Evolutionary conservation across 2,888 invertebrate genomes (phyloP).

Genomic region (Cephus spinipes): DNA sequence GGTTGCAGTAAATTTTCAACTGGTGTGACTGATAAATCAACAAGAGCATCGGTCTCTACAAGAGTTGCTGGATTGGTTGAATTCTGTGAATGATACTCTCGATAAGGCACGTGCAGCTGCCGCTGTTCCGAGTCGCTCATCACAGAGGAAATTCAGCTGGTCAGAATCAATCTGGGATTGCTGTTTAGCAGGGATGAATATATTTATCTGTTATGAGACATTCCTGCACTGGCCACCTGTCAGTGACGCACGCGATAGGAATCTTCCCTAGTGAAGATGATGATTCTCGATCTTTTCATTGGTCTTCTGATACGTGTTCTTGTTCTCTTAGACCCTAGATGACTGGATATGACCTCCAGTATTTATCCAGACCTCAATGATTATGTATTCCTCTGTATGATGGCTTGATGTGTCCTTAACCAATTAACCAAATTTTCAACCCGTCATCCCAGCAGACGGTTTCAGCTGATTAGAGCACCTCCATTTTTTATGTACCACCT

Average conservation of each 20-base stretch:
- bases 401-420: slow-evolving; percentile 19
- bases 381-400: not conserved
- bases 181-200: slow-evolving; percentile 17
- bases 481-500: slow-evolving; percentile 11
- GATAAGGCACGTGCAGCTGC: slow-evolving; percentile 65
- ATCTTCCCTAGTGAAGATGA: slow-evolving; percentile 8
- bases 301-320: slow-evolving; percentile 10
- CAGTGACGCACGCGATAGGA: slow-evolving; percentile 48
- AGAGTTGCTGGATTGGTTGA: slow-evolving; percentile 51
- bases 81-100: slow-evolving; percentile 64
- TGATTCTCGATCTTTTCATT: slow-evolving; percentile 13
- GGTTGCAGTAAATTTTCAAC: not conserved
- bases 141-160: slow-evolving; percentile 50
- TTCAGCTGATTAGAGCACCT: slow-evolving; percentile 46
- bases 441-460: slow-evolving; percentile 53
- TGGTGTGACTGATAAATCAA: slow-evolving; percentile 54
- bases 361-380: not conserved
- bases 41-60: slow-evolving; percentile 59
- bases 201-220: slow-evolving; percentile 44
- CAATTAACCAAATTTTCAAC: slow-evolving; percentile 43
- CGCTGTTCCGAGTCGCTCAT: slow-evolving; percentile 66
- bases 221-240: slow-evolving; percentile 49
- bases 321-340: not conserved
- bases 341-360: not conserved
- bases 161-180: slow-evolving; percentile 14